Base-by-base conservation (phyloP, 2,113 vertebrate genomes). In the Zapornia atra region DNA sequence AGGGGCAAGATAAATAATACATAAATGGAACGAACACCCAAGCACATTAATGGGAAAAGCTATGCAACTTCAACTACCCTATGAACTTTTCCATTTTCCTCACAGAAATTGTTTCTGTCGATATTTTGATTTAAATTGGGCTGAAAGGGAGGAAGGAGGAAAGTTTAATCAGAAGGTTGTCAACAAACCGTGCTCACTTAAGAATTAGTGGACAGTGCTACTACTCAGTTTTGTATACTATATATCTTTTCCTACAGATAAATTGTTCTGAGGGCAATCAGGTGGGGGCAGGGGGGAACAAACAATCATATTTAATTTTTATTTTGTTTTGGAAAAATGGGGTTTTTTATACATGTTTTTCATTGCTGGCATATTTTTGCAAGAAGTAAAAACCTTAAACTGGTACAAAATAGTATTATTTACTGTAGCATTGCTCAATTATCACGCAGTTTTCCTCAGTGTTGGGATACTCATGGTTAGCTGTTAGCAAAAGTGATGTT, bases 51-150 rank as follows among this genome's bases (percentile, higher is more conserved):
- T 51, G 51, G 48, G 65, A 70, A 95, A 77, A 44, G 42, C 63
- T 64, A n/a, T 46, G 56, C 44, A 86, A 73, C 88, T 95, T 85
- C 63, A 75, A 69, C 78, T 44, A 66, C 72, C 77, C 73, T 64
- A n/a, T 53, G 57, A 90, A 91, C 79, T 83, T 96, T 85, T 91
- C 94, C 26, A 96, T 97, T 97, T 97, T 97, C 89, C 94, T 81
- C 72, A 88, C 79, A 93, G 84, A 97, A 97, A 97, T 96, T 97
- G 91, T 94, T 97, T 97, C 97, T 95, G 94, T 94, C 42, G 13
- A 71, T 91, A 92, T 91, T 97, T 97, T 96, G 94, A 95, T 97
- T 98, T 97, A 97, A 94, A 95, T 82, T 66, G 63, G 79, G 56
- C n/a, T 88, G 93, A 95, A 97, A 96, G 18, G 28, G 61, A 71